Percentiles rank a stretch among this genome's conserved stretches.
Evolutionary conservation across 2,888 invertebrate species (phyloP).

Genomic region (Lasius platythorax): DNA sequence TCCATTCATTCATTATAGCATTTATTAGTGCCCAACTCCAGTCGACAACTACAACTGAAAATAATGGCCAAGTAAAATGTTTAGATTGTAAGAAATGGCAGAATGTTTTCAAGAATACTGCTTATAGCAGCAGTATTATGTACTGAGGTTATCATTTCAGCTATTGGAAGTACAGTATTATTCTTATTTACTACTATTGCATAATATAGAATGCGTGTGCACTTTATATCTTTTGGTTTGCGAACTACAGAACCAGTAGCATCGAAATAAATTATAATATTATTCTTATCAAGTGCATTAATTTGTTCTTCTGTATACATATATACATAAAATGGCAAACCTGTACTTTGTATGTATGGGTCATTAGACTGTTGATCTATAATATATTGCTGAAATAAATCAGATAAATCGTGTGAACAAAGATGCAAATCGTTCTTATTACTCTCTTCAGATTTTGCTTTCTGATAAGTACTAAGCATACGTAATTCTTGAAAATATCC

Average conservation of each 20-base stretch:
- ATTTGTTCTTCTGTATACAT: no score
- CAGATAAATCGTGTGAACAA: no score
- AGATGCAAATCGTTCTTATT: no score
- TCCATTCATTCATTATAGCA: constrained; percentile 12
- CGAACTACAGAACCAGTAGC: constrained; percentile 8
- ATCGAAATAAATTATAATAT: constrained; percentile 23
- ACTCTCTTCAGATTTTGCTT: no score
- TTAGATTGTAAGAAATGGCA: background rate
- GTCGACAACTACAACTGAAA: background rate
- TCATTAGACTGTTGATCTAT: no score
- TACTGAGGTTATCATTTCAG: constrained; percentile 11
- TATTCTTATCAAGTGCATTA: background rate
- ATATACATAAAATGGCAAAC: no score
- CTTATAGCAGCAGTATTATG: background rate
- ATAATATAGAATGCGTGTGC: constrained; percentile 15
- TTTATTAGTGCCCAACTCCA: constrained; percentile 16
- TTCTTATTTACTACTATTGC: constrained; percentile 8
- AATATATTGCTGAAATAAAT: no score
- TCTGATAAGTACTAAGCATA: no score
- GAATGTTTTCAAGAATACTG: constrained; percentile 11
- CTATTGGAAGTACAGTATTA: background rate
- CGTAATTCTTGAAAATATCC: no score
- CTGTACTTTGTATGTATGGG: no score
- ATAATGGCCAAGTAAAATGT: constrained; percentile 12
- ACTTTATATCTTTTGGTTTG: background rate